Base-by-base conservation (phyloP, 2,113 vertebrate genomes). In the Mormyrus lacerda region DNA sequence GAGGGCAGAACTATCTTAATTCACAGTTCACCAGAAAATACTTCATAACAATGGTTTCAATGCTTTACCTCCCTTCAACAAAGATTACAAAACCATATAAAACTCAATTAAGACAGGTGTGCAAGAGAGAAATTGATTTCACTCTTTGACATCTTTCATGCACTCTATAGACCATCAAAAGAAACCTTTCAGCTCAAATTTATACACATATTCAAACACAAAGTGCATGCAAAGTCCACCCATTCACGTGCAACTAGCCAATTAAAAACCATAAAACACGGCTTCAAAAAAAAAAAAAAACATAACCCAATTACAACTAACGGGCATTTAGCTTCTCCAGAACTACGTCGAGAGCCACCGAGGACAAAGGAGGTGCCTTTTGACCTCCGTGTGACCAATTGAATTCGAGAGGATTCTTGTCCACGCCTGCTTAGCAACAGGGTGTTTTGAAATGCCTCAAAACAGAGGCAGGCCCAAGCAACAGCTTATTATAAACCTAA, bases 341-440 rank as follows among this genome's bases (percentile, higher is more conserved):
- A 76, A 90, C 83, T 76, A 90, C 65, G 85, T 91, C 79, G 87
- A 88, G 90, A 88, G 79, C 47, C 47, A 83, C 13, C 45, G 89
- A 83, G 21, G 90, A 92, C 85, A 92, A 91, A 90, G 90, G 58
- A 84, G 51, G 27, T 90, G 79, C 79, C 89, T 93, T 92, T 90
- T 93, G 92, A 92, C 89, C 91, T 89, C 85, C 51, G 53, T 88
- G 89, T 87, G 89, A 92, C 92, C 91, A 88, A 91, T 91, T 91
- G 88, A 73, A 89, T 92, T 92, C 91, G 89, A 91, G 90, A 85
- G 88, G 89, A 92, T 91, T 92, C 90, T 90, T 90, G 51, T 50
- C 61, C 51, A 35, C 21, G 55, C 50, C 89, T 91, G 92, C 92
- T 87, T 92, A 92, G 92, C 92, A 93, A 93, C 92, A 84, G 89